A percentile compares a stretch with the other conserved stretches of the same genome.
phyloP scores from a whole-genome alignment of 2,113 vertebrate genomes.

The Dasyornis broadbenti region DNA sequence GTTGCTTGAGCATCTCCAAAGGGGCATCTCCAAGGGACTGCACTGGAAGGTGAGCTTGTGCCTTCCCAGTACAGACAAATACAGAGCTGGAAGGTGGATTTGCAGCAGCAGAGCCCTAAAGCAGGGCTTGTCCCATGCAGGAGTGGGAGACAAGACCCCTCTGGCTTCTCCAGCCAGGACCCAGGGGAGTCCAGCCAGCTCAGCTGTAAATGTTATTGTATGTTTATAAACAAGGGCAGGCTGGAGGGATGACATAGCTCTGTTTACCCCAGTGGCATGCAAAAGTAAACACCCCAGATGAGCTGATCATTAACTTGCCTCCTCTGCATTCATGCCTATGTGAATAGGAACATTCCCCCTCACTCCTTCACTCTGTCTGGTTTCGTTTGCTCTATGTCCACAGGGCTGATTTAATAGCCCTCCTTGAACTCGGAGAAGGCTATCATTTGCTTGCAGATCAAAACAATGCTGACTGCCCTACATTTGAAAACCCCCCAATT shows the following conservation, averaged over 20 bases:
- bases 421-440: not conserved
- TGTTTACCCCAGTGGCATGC: conserved; percentile 48
- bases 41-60: not conserved
- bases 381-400: conserved; percentile 41
- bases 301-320: conserved; percentile 21
- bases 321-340: not conserved
- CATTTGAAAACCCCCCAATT: not conserved
- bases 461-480: conserved; percentile 12
- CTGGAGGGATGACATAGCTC: not conserved
- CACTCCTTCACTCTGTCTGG: not conserved
- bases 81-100: not conserved
- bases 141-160: not conserved
- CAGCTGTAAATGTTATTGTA: not conserved
- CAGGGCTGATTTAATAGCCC: conserved; percentile 18
- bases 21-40: not conserved
- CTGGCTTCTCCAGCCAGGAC: not conserved
- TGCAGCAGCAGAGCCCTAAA: not conserved
- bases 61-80: not conserved
- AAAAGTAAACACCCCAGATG: conserved; percentile 32
- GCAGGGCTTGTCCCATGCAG: not conserved
- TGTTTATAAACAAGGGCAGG: conserved; percentile 17
- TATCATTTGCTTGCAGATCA: conserved; percentile 6
- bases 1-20: rapidly evolving
- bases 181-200: not conserved
- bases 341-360: not conserved